Evolutionary conservation across 1,140 invertebrate genomes (phyloP).

Genomic region (Saccostrea echinata): DNA sequence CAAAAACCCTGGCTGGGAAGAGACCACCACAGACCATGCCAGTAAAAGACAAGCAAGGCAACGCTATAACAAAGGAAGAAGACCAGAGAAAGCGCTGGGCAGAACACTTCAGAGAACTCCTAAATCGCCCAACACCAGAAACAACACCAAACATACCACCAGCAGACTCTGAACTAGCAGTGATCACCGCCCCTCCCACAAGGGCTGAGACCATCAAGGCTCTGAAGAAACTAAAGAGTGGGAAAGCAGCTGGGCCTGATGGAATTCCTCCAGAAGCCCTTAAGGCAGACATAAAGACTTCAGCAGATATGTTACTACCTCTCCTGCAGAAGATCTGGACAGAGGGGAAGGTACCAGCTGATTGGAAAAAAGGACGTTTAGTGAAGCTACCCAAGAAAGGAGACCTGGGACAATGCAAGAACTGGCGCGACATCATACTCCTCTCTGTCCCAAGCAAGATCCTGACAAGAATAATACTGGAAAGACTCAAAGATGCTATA

Average conservation of each 20-base stretch:
- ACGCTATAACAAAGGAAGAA: constrained; percentile 38
- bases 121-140: neutral
- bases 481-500: constrained; percentile 54
- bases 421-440: constrained; percentile 65
- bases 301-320: constrained; percentile 38
- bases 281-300: constrained; percentile 49
- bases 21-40: too few relatives aligned
- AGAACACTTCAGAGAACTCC: too few relatives aligned
- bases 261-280: constrained; percentile 18
- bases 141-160: constrained; percentile 29
- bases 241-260: constrained; percentile 48
- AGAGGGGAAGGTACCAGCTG: constrained; percentile 40
- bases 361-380: constrained; percentile 45
- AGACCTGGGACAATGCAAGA: too few relatives aligned
- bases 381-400: constrained; percentile 55
- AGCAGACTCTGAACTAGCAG: neutral
- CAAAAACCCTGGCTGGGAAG: too few relatives aligned
- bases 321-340: constrained; percentile 45
- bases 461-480: constrained; percentile 50
- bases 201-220: constrained; percentile 49
- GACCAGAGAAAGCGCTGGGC: neutral
- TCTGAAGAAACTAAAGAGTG: constrained; percentile 47
- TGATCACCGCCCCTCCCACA: constrained; percentile 44
- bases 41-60: constrained; percentile 36
- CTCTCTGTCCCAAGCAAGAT: constrained; percentile 62